Percentiles rank a stretch among this genome's conserved stretches.
Conservation (phyloP, 1,140 invertebrate genomes). For the Ceratosolen solmsi region DNA sequence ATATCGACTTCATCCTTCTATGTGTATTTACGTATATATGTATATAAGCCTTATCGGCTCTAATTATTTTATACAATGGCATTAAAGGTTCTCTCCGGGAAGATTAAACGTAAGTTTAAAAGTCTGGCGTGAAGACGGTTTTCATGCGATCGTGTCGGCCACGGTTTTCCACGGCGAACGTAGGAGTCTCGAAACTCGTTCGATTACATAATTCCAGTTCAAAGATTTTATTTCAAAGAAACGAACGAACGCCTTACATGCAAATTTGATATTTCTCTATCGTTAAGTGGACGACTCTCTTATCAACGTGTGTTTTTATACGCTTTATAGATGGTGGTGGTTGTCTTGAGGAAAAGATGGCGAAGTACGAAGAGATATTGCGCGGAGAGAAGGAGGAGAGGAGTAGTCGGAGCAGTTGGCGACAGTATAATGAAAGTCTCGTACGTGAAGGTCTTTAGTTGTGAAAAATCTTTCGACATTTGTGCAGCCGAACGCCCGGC, state of each 20-base stretch:
- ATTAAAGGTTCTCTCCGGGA: neutral
- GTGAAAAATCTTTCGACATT: conserved; percentile 13
- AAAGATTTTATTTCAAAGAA: conserved; percentile 16
- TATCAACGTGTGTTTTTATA: neutral
- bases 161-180: neutral
- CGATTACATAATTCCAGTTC: neutral
- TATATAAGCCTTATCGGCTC: neutral
- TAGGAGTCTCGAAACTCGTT: conserved; percentile 22
- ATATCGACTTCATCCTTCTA: neutral
- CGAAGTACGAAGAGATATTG: neutral
- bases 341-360: neutral
- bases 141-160: neutral
- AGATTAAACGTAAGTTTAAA: neutral
- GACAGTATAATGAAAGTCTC: too few relatives aligned
- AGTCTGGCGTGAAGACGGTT: neutral
- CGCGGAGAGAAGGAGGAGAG: neutral
- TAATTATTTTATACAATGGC: neutral
- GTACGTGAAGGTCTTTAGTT: neutral
- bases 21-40: too few relatives aligned
- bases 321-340: neutral
- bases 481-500: too few relatives aligned
- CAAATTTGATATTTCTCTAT: conserved; percentile 19
- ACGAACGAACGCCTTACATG: conserved; percentile 3
- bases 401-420: too few relatives aligned
- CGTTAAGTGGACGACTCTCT: neutral